Conservation (phyloP, 1,140 invertebrate genomes). For the Nasonia vitripennis region DNA sequence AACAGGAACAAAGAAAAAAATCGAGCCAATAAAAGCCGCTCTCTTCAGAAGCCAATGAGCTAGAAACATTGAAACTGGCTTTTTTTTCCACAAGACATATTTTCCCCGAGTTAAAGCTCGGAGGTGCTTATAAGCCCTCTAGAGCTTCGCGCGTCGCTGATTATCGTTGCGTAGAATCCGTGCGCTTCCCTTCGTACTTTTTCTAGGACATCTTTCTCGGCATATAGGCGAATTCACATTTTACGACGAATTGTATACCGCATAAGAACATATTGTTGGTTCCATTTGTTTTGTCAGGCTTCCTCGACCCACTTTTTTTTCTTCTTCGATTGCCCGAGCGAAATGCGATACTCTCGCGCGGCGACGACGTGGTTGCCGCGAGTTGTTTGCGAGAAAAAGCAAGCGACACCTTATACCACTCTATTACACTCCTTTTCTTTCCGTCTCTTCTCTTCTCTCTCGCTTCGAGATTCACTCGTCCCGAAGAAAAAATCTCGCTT, state of each 20-base stretch:
- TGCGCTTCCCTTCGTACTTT: background rate
- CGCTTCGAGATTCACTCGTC: background rate
- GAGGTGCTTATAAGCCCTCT: slow-evolving; percentile 15
- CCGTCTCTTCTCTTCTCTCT: background rate
- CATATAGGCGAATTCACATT: slow-evolving; percentile 7
- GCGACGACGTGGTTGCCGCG: background rate
- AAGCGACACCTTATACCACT: background rate
- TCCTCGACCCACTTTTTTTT: slow-evolving; percentile 42
- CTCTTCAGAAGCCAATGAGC: background rate
- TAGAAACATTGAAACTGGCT: background rate
- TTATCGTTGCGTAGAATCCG: background rate
- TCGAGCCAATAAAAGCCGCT: no score
- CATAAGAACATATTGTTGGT: slow-evolving; percentile 8
- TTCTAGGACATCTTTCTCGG: background rate
- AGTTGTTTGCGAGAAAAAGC: background rate
- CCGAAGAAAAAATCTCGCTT: background rate
- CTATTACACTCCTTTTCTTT: background rate
- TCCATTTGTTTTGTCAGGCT: slow-evolving; percentile 37
- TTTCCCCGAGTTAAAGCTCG: background rate
- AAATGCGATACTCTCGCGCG: slow-evolving; percentile 15
- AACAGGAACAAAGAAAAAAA: background rate
- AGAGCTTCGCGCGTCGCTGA: slow-evolving; percentile 12
- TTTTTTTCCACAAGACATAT: background rate
- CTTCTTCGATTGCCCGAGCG: slow-evolving; percentile 23
- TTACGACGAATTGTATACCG: background rate